Percentiles rank a stretch among this genome's conserved stretches.
These are phyloP conservation scores for Plutella xylostella DNA, from an alignment of 2,888 invertebrate genomes.

Conservation along the genomic window DNA sequence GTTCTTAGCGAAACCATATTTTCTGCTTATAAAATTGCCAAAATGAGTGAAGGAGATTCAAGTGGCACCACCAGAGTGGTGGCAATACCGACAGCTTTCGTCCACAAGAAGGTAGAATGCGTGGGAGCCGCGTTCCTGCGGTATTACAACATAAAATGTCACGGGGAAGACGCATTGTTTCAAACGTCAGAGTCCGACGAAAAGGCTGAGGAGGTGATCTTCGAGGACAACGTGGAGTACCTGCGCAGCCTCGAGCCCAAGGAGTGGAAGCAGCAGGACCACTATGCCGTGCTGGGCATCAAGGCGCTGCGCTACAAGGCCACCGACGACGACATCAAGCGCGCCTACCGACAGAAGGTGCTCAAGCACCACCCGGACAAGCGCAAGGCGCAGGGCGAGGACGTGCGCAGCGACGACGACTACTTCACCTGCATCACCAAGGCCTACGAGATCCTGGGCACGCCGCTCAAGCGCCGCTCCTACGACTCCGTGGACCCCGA, in stretches of 20 bases:
- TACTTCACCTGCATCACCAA: slow-evolving; percentile 99
- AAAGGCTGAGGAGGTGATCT: slow-evolving; percentile 52
- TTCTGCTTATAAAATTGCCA: slow-evolving; percentile 36
- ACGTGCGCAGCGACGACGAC: slow-evolving; percentile 90
- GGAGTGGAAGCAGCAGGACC: slow-evolving; percentile 98
- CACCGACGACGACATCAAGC: slow-evolving; percentile 92
- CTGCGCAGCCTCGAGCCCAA: slow-evolving; percentile 92
- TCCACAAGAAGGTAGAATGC: slow-evolving; percentile 59
- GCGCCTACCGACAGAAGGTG: slow-evolving; percentile 83
- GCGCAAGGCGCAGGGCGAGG: slow-evolving; percentile 90
- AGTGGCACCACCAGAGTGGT: slow-evolving; percentile 37
- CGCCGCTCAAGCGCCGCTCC: slow-evolving; percentile 82
- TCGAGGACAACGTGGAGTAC: slow-evolving; percentile 82
- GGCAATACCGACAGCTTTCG: slow-evolving; percentile 41
- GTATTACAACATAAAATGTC: slow-evolving; percentile 60
- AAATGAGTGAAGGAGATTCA: slow-evolving; percentile 52
- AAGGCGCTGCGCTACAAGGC: slow-evolving; percentile 85
- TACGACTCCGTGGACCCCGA: slow-evolving; percentile 97
- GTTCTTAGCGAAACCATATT: slow-evolving; percentile 47
- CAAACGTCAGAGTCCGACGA: slow-evolving; percentile 50
- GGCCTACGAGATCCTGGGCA: slow-evolving; percentile 93
- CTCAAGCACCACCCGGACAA: slow-evolving; percentile 99
- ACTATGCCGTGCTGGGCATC: slow-evolving; percentile 95
- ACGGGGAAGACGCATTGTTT: slow-evolving; percentile 55
- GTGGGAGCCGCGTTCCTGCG: slow-evolving; percentile 61